These are phyloP conservation scores for Thymallus thymallus DNA, from an alignment of 2,113 vertebrate genomes.

Conservation along the genomic window DNA sequence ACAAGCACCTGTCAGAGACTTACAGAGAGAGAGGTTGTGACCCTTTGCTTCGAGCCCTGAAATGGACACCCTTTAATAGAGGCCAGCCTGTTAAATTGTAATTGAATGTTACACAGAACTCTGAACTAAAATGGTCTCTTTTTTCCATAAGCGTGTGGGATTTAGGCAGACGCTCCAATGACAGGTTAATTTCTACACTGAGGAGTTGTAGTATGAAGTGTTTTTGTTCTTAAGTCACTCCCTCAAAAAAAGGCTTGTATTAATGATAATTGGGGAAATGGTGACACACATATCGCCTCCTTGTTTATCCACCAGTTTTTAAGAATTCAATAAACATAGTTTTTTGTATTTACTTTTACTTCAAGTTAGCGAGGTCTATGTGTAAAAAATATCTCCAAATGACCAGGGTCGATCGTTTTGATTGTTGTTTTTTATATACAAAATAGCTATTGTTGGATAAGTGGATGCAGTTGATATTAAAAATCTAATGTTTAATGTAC, in stretches of 20 bases:
- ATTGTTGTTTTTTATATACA: background rate
- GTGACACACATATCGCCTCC: slow-evolving; percentile 66
- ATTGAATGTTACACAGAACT: slow-evolving; percentile 78
- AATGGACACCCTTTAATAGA: slow-evolving; percentile 74
- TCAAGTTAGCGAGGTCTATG: background rate
- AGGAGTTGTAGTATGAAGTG: slow-evolving; percentile 65
- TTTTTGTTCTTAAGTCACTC: slow-evolving; percentile 56
- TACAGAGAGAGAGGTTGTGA: slow-evolving; percentile 60
- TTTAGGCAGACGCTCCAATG: slow-evolving; percentile 81
- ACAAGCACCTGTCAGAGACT: slow-evolving; percentile 77
- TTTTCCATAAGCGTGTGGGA: slow-evolving; percentile 71
- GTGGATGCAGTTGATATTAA: too few relatives aligned
- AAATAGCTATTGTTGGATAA: too few relatives aligned
- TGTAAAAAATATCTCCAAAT: too few relatives aligned
- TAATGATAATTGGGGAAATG: slow-evolving; percentile 71
- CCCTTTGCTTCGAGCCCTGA: slow-evolving; percentile 70
- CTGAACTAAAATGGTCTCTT: slow-evolving; percentile 73
- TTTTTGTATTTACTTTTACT: background rate
- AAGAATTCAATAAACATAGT: background rate
- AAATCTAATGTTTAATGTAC: too few relatives aligned
- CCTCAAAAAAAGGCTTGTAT: slow-evolving; percentile 51
- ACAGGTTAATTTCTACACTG: slow-evolving; percentile 73
- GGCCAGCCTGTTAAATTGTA: slow-evolving; percentile 75
- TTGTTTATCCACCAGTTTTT: slow-evolving; percentile 47
- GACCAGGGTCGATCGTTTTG: background rate